These are phyloP conservation scores for Dunckerocampus dactyliophorus DNA, from an alignment of 2,113 vertebrate species.

Conservation along the genomic window DNA sequence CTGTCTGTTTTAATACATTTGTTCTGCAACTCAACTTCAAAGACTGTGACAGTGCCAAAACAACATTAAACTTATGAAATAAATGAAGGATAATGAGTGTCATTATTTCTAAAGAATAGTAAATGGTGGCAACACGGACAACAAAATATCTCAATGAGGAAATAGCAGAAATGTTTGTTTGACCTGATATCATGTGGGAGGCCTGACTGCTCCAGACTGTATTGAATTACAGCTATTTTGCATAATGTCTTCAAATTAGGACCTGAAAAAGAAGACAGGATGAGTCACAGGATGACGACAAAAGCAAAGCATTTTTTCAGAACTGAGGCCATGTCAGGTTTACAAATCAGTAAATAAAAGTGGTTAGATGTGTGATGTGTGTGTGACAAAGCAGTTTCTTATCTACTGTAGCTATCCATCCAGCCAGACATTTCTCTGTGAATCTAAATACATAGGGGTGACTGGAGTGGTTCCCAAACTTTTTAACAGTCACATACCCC, in stretches of 20 bases:
- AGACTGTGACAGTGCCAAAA: background rate
- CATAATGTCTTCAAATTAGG: constrained; percentile 98
- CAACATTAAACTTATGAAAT: background rate
- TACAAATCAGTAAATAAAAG: constrained; percentile 9
- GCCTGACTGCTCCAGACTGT: constrained; percentile 94
- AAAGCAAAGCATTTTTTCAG: constrained; percentile 11
- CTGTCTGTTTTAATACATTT: no score
- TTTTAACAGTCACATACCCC: no score
- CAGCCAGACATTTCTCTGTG: no score
- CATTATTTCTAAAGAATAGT: constrained; percentile 15
- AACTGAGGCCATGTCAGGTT: background rate
- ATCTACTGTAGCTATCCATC: no score
- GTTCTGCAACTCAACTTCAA: background rate
- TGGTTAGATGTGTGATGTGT: background rate
- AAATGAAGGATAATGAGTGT: constrained; percentile 43
- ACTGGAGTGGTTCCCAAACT: no score
- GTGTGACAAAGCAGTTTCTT: constrained; percentile 7
- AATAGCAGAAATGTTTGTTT: constrained; percentile 33
- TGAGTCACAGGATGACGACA: constrained; percentile 32
- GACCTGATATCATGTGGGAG: constrained; percentile 98
- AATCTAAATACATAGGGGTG: no score
- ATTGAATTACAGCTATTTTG: constrained; percentile 96
- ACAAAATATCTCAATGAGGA: constrained; percentile 20
- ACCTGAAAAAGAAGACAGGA: constrained; percentile 69
- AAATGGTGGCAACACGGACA: constrained; percentile 19